Percentiles rank a stretch among this genome's conserved stretches.
Conservation (phyloP, 2,888 invertebrate genomes). For the Cryptocephalus primarius region DNA sequence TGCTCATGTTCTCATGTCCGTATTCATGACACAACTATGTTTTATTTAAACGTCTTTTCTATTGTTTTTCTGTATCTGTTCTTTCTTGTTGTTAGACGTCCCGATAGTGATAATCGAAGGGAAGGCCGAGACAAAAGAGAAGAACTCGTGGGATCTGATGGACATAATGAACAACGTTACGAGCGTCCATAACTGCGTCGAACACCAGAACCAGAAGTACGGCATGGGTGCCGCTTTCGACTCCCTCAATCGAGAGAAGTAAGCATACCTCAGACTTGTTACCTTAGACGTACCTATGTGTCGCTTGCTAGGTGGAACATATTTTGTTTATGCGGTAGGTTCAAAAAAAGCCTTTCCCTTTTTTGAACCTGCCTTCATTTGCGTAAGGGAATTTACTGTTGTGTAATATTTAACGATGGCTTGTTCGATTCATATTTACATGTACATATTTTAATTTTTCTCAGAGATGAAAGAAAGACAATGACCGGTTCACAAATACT, state of each 20-base stretch:
- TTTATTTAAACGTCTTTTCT: no score
- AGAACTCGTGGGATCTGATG: constrained; percentile 55
- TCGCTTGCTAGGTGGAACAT: constrained; percentile 4
- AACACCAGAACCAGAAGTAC: constrained; percentile 44
- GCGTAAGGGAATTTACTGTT: no score
- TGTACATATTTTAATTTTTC: constrained; percentile 11
- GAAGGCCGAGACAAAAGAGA: constrained; percentile 26
- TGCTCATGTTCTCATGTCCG: no score
- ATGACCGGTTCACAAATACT: constrained; percentile 65
- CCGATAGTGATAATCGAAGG: constrained; percentile 28
- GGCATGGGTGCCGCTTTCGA: constrained; percentile 45
- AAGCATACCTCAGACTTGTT: constrained; percentile 18
- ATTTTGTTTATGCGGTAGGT: background rate
- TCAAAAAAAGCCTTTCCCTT: background rate
- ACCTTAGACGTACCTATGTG: background rate
- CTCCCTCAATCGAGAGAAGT: constrained; percentile 51
- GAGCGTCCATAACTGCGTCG: constrained; percentile 46
- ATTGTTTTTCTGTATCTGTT: no score
- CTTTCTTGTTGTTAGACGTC: constrained; percentile 21
- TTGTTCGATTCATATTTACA: no score
- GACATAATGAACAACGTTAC: constrained; percentile 65
- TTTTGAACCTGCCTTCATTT: no score
- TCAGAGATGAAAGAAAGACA: constrained; percentile 34
- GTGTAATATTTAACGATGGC: no score
- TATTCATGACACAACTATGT: no score